A percentile compares a stretch with the other conserved stretches of the same genome.
phyloP scores from a whole-genome alignment of 2,888 invertebrate species.

The Caenorhabditis sp. region DNA sequence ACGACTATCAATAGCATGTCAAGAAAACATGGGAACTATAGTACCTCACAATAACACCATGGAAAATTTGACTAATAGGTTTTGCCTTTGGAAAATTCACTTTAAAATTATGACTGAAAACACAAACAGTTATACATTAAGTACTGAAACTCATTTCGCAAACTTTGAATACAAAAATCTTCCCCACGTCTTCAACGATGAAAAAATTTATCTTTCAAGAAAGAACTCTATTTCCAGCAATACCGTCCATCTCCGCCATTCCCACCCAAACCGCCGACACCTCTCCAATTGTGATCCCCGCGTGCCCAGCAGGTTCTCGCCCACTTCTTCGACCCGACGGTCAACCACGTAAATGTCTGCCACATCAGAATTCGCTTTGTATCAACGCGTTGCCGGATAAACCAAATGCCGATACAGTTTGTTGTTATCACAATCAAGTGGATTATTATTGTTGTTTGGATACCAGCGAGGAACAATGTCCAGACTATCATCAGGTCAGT shows the following conservation, averaged over 20 bases:
- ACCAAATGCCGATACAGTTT: constrained; percentile 67
- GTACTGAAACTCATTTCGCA: no score
- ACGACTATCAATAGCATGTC: no score
- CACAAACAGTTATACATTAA: no score
- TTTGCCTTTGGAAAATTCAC: no score
- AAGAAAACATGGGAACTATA: no score
- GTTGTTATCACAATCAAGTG: constrained; percentile 70
- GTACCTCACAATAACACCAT: no score
- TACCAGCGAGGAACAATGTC: constrained; percentile 64
- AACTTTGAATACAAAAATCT: no score
- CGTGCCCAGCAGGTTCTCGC: constrained; percentile 54
- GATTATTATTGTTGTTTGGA: constrained; percentile 70
- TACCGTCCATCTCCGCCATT: neutral
- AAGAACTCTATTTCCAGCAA: no score
- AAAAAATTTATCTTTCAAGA: neutral
- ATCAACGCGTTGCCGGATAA: constrained; percentile 68
- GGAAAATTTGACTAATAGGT: no score
- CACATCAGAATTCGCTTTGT: constrained; percentile 69
- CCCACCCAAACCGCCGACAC: constrained; percentile 29
- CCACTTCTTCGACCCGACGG: constrained; percentile 64
- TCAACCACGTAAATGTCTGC: constrained; percentile 67
- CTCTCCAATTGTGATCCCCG: constrained; percentile 35
- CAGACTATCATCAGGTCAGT: constrained; percentile 64
- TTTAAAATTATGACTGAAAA: no score
- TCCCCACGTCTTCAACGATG: no score